Base-by-base conservation (phyloP, 2,888 invertebrate genomes). In the Tryphoninae sp. region DNA sequence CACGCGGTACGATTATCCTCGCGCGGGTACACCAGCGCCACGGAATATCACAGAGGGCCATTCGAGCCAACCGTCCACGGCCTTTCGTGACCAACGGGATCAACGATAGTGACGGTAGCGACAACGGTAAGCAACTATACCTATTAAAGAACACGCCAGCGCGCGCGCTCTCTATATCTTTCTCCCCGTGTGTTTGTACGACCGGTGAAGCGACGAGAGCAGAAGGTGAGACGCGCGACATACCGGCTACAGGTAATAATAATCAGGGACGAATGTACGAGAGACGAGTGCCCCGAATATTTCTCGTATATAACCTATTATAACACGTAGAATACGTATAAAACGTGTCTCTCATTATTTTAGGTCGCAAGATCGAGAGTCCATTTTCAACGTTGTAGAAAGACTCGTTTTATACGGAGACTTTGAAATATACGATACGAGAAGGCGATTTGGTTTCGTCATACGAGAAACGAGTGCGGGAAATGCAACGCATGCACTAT, bases 381-480 rank as follows among this genome's bases (percentile, higher is more conserved):
- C 8, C 13, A 45, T 13, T 45, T 19, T 0, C 33, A 33, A 33
- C 33, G 7, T 33, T 33, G 33, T 33, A 33, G 33, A 33, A 33
- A 33, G 4, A 33, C 33, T 33, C 33, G 33, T 33, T 33, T 33
- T 33, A 33, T 33, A 33, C 6, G 6, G 33, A 0, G 1, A 6
- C 33, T 4, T 40, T 58, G 13, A n/a, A 6, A 49, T n/a, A 33
- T 67, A 19, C 23, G 13, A 23, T 22, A 42, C 59, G 51, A 51
- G 42, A 42, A 61, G 59, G 53, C 65, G 19, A 49, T n/a, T 64
- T 6, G 22, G 59, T 59, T 73, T 67, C 65, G 65, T 67, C 59
- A 65, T 51, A 65, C n/a, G 65, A 78, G 69, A 72, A 67, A 55
- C 55, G 55, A 40, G 62, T 76, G 81, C 78, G 81, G 81, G 69